Conservation (phyloP, 2,888 invertebrate species). For the Sesia apiformis region DNA sequence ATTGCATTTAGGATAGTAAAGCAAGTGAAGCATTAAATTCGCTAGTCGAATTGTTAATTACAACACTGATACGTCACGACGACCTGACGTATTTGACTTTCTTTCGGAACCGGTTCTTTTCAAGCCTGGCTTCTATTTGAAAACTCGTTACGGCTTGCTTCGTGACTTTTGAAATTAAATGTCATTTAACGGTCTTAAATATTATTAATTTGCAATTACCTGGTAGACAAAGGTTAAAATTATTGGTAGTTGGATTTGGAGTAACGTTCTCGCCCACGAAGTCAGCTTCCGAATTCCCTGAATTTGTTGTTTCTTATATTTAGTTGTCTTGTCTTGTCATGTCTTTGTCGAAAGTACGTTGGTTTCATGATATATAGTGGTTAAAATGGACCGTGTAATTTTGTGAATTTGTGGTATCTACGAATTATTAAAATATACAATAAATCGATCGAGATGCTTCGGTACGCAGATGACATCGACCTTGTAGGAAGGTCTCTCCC, state of each 20-base stretch:
- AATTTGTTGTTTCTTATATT: too few relatives aligned
- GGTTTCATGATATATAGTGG: too few relatives aligned
- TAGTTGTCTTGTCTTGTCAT: too few relatives aligned
- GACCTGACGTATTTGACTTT: constrained; percentile 18
- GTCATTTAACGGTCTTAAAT: neutral
- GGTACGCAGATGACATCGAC: too few relatives aligned
- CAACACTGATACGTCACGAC: constrained; percentile 12
- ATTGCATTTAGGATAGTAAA: neutral
- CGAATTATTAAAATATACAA: too few relatives aligned
- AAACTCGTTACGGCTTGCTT: neutral
- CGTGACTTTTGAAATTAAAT: neutral
- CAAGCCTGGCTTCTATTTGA: constrained; percentile 3
- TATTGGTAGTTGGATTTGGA: neutral
- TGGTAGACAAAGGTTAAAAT: neutral
- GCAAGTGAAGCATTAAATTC: constrained; percentile 17
- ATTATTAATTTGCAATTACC: neutral
- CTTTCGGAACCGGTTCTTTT: constrained; percentile 24
- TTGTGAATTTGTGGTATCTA: too few relatives aligned
- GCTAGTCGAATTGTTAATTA: constrained; percentile 18
- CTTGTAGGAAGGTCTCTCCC: too few relatives aligned
- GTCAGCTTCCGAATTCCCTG: too few relatives aligned
- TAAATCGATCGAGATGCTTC: too few relatives aligned
- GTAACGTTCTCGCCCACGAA: too few relatives aligned
- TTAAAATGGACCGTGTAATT: too few relatives aligned
- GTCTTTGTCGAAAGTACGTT: too few relatives aligned